Evolutionary conservation across 2,888 invertebrate species (phyloP), one percentile per base, ranked within the genome.

Genomic region (Eupithecia insigniata): DNA sequence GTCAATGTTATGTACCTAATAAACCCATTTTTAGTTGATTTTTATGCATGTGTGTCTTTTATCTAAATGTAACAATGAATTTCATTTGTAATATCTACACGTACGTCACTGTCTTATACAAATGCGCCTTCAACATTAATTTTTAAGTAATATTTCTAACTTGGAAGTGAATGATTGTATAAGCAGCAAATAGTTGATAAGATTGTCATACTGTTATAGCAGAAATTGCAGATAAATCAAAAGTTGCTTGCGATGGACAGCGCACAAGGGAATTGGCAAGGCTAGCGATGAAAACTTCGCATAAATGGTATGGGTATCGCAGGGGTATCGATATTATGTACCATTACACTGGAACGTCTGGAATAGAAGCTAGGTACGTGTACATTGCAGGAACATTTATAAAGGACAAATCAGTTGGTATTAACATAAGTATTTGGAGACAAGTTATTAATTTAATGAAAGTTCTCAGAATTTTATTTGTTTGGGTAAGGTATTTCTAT

Each of bases 211-310:
- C 60, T 70, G 67, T 55, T 70, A 64, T 65, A 70, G 34, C 28
- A 16, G 55, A 71, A 30, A 51, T 30, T 67, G 69, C 71, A 69
- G 58, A 67, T 74, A 74, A 60, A 71, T 69, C 67, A 69, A 69
- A 71, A 55, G 70, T 66, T 71, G 67, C 64, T 67, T 71, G 60
- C 71, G 58, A 70, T 64, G 69, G 69, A 74, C 61, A 69, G 62
- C 71, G 66, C 69, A 66, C 66, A 30, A 67, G 69, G 65, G 58
- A 71, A 62, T 71, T 74, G 74, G 71, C 74, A 72, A 70, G 74
- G 71, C 46, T 71, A 60, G 69, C 61, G 62, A 69, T 71, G 69
- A 70, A 74, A 74, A 67, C 60, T 67, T 69, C 74, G 36, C 69
- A 71, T 69, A 51, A 71, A 61, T 73, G 74, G 71, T 71, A 69